These are phyloP conservation scores for Xenopus borealis DNA, from an alignment of 2,113 vertebrate species.

Conservation along the genomic window DNA sequence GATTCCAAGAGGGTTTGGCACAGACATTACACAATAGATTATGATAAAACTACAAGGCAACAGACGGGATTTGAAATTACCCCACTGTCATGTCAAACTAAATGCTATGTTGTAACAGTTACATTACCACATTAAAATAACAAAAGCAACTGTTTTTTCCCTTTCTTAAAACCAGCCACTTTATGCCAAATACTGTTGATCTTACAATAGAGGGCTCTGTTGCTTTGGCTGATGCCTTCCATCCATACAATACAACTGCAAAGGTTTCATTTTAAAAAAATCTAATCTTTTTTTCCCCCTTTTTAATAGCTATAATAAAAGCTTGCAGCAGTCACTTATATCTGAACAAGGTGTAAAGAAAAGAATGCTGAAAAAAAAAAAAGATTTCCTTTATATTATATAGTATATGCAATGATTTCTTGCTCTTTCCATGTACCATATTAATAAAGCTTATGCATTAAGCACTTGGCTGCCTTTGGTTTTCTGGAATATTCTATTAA, in stretches of 20 bases:
- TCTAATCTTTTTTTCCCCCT: too few relatives aligned
- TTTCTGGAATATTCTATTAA: neutral
- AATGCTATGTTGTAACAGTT: too few relatives aligned
- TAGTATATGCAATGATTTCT: slow-evolving; percentile 42
- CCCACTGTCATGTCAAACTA: too few relatives aligned
- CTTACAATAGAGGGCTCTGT: slow-evolving; percentile 84
- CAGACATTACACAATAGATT: too few relatives aligned
- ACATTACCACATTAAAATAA: too few relatives aligned
- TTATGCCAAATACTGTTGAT: slow-evolving; percentile 12
- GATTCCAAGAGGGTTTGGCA: too few relatives aligned
- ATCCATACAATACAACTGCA: slow-evolving; percentile 29
- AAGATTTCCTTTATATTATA: slow-evolving; percentile 49
- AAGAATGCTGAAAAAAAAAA: slow-evolving; percentile 53
- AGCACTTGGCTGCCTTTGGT: neutral
- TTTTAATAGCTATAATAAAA: slow-evolving; percentile 64
- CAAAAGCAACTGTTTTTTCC: too few relatives aligned
- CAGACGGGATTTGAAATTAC: too few relatives aligned
- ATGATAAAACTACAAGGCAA: too few relatives aligned
- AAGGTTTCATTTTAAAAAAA: slow-evolving; percentile 52
- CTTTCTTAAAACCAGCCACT: too few relatives aligned
- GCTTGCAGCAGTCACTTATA: slow-evolving; percentile 58
- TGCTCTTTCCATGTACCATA: slow-evolving; percentile 50
- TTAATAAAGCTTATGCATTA: slow-evolving; percentile 41
- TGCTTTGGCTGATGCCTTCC: slow-evolving; percentile 66
- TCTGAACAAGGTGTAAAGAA: slow-evolving; percentile 58